phyloP scores from a whole-genome alignment of 2,797 vertebrate genomes.

The Rhynchotus rufescens region DNA sequence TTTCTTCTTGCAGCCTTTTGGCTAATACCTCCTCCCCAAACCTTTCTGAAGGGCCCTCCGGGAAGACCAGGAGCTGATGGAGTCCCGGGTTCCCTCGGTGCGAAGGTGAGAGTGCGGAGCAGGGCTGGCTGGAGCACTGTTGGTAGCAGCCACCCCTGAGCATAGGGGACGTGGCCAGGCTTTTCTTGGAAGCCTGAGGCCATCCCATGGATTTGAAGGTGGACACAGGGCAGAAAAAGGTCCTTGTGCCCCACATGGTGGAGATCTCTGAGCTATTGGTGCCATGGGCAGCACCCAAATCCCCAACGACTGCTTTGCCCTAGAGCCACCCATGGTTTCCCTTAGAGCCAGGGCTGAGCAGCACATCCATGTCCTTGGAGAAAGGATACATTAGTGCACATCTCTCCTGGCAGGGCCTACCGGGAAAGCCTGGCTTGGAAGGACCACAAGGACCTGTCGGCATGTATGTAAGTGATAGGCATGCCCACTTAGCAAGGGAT shows the following conservation, averaged over 20 bases:
- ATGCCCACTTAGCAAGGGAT: fast-evolving
- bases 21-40: not conserved
- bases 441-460: constrained; percentile 90
- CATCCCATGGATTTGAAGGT: fast-evolving
- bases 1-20: not conserved
- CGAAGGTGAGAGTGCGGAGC: constrained; percentile 76
- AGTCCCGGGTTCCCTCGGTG: constrained; percentile 78
- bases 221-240: not conserved
- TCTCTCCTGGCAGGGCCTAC: constrained; percentile 82
- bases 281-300: not conserved
- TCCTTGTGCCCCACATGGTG: not conserved
- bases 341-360: not conserved
- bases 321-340: not conserved
- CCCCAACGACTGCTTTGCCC: not conserved
- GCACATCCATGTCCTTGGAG: fast-evolving
- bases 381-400: fast-evolving
- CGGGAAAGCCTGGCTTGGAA: constrained; percentile 85
- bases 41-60: constrained; percentile 78
- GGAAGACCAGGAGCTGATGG: constrained; percentile 81
- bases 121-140: not conserved
- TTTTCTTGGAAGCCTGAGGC: not conserved
- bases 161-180: not conserved
- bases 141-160: not conserved
- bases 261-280: not conserved
- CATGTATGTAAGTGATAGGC: constrained; percentile 88